These are phyloP conservation scores for Cervus canadensis DNA, from an alignment of 2,113 vertebrate genomes.

Conservation along the genomic window DNA sequence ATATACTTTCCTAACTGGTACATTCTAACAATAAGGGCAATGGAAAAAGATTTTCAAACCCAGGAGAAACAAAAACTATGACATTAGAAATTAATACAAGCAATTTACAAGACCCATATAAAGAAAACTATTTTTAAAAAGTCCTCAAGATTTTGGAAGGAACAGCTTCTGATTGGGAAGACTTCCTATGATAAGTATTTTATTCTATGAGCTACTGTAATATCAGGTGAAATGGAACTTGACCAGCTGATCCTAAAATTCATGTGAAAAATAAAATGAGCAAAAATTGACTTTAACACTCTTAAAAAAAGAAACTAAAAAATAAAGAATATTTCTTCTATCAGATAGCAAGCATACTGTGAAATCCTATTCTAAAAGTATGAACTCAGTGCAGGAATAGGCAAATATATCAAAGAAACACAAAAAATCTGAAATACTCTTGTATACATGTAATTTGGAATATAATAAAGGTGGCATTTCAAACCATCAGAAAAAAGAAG, in stretches of 20 bases:
- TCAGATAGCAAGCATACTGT: not conserved
- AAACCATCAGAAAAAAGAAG: not conserved
- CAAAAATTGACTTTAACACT: not conserved
- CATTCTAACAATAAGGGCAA: not conserved
- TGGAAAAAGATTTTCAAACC: not conserved
- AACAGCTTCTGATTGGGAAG: not conserved
- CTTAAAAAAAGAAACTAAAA: not conserved
- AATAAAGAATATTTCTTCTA: not conserved
- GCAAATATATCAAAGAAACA: not conserved
- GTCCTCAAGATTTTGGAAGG: not conserved
- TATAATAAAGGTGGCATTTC: not conserved
- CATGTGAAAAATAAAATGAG: not conserved
- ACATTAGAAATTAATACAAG: constrained; percentile 1
- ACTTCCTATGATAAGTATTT: not conserved
- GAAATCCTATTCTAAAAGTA: not conserved
- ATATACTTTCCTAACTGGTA: not conserved
- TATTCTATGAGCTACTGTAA: not conserved
- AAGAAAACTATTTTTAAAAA: not conserved
- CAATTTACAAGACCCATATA: not conserved
- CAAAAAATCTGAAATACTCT: constrained; percentile 5
- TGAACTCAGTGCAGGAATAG: not conserved
- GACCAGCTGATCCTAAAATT: not conserved
- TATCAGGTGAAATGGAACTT: not conserved
- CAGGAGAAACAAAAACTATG: not conserved
- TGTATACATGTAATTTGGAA: not conserved